phyloP scores from a whole-genome alignment of 2,888 invertebrate genomes.

The Pyrgus malvae region DNA sequence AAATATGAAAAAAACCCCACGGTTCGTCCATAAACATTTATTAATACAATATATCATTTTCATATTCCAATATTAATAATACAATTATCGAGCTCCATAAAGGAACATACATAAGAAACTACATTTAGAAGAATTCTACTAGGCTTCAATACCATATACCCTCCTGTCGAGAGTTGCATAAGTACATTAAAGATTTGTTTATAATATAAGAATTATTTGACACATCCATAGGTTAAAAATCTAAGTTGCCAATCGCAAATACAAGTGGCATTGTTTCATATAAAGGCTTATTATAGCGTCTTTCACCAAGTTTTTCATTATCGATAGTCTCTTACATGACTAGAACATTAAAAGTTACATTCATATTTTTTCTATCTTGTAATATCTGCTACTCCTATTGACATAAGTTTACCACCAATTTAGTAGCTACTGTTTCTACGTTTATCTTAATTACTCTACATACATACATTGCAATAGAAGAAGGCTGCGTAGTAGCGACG shows the following conservation, averaged over 20 bases:
- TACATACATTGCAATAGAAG: slow-evolving; percentile 75
- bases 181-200: slow-evolving; percentile 68
- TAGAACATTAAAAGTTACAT: slow-evolving; percentile 74
- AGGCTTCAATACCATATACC: slow-evolving; percentile 73
- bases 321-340: slow-evolving; percentile 68
- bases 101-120: slow-evolving; percentile 73
- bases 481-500: slow-evolving; percentile 55
- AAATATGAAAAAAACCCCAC: slow-evolving; percentile 40
- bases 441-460: slow-evolving; percentile 78
- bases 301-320: slow-evolving; percentile 78
- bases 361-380: slow-evolving; percentile 67
- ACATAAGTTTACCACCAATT: slow-evolving; percentile 81
- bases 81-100: slow-evolving; percentile 62
- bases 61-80: slow-evolving; percentile 75
- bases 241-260: slow-evolving; percentile 80
- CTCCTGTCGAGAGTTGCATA: slow-evolving; percentile 69
- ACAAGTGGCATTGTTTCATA: slow-evolving; percentile 64
- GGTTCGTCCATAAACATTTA: slow-evolving; percentile 77
- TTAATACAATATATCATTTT: slow-evolving; percentile 78
- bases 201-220: slow-evolving; percentile 61
- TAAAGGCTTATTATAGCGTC: slow-evolving; percentile 79
- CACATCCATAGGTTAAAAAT: slow-evolving; percentile 66
- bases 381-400: slow-evolving; percentile 70
- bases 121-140: slow-evolving; percentile 73
- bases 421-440: slow-evolving; percentile 70